phyloP scores from a whole-genome alignment of 2,113 vertebrate species.

The Ammodytes dubius region DNA sequence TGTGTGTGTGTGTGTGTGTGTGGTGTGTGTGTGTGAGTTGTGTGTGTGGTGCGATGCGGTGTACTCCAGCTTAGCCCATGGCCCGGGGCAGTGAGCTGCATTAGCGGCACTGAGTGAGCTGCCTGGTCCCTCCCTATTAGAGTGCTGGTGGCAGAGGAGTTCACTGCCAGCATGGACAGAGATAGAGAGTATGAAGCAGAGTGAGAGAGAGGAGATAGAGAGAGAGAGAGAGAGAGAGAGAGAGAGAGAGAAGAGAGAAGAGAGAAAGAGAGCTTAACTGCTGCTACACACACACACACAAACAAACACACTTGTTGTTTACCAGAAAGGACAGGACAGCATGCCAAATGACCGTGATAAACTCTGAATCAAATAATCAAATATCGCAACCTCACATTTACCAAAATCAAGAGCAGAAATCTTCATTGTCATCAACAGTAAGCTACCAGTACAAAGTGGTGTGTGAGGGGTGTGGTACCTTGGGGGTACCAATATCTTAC shows the following conservation, averaged over 20 bases:
- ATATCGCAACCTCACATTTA: background rate
- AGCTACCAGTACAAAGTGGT: background rate
- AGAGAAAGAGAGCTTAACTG: slow-evolving; percentile 31
- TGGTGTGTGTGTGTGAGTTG: slow-evolving; percentile 29
- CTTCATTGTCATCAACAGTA: background rate
- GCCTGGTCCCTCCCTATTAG: slow-evolving; percentile 81
- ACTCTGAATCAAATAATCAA: slow-evolving; percentile 11
- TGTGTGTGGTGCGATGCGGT: slow-evolving; percentile 48
- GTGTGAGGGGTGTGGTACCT: background rate
- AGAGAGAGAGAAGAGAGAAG: slow-evolving; percentile 9
- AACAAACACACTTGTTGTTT: slow-evolving; percentile 45
- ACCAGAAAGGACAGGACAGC: slow-evolving; percentile 22
- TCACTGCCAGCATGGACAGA: slow-evolving; percentile 58
- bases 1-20: slow-evolving; percentile 47
- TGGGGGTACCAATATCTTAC: background rate
- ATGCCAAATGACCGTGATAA: background rate
- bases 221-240: slow-evolving; percentile 11
- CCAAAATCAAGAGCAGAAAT: background rate
- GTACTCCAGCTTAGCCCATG: slow-evolving; percentile 78
- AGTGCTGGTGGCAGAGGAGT: slow-evolving; percentile 83
- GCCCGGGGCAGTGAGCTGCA: slow-evolving; percentile 82
- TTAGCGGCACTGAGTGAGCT: slow-evolving; percentile 79
- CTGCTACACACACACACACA: slow-evolving; percentile 17
- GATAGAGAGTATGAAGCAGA: slow-evolving; percentile 14
- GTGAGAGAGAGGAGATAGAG: slow-evolving; percentile 35